Percentiles rank a stretch among this genome's conserved stretches.
Conservation (phyloP, 30 jellyfish, hydroid and myxozoan genomes). For the Clytia hemisphaerica region DNA sequence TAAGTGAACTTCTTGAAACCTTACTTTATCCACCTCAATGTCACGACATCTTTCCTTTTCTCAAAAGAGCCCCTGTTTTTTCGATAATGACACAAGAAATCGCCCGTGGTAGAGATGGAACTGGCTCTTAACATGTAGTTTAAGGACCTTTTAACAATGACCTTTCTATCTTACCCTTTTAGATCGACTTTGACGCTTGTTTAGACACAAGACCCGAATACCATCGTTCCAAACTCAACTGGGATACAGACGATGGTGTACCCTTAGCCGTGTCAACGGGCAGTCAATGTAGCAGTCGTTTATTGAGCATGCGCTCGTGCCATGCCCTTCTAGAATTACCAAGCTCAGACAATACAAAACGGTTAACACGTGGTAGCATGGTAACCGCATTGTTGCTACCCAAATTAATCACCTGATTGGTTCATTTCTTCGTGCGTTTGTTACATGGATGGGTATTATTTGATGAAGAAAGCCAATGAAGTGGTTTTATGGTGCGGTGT, state of each 20-base stretch:
- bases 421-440: too few species aligned
- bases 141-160: neutral
- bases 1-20: too few species aligned
- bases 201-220: conserved; percentile 93
- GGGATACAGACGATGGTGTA: conserved; percentile 62
- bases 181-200: conserved; percentile 68
- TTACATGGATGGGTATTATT: too few species aligned
- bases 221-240: conserved; percentile 73
- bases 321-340: conserved; percentile 78
- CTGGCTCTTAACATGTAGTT: neutral
- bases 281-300: conserved; percentile 96
- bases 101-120: neutral
- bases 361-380: conserved; percentile 24
- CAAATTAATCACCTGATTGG: conserved; percentile 15
- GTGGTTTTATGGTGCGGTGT: too few species aligned
- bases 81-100: too few species aligned
- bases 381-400: conserved; percentile 42
- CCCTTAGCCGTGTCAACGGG: conserved; percentile 94
- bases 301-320: conserved; percentile 92
- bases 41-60: too few species aligned
- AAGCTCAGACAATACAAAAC: conserved; percentile 14
- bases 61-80: too few species aligned
- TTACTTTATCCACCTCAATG: too few species aligned
- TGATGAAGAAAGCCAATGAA: too few species aligned
- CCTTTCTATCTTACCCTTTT: neutral